phyloP scores from a whole-genome alignment of 1,140 invertebrate species.

The Trigoniulus corallinus region DNA sequence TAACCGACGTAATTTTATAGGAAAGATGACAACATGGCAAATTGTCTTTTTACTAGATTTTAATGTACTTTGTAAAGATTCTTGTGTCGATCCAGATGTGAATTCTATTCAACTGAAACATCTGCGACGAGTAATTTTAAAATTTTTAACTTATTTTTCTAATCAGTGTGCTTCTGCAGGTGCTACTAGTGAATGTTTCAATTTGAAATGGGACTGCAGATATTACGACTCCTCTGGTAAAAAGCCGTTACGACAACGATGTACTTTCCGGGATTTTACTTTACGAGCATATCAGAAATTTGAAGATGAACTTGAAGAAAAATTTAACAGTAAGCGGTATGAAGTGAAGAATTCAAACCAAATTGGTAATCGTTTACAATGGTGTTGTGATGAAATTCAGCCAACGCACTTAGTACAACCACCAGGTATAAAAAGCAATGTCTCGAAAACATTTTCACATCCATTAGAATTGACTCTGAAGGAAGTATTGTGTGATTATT shows the following conservation, averaged over 20 bases:
- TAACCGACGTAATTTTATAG: too few relatives aligned
- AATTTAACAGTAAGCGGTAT: slow-evolving; percentile 5
- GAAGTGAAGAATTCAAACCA: neutral
- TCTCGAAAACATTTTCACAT: too few relatives aligned
- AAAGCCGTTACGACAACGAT: slow-evolving; percentile 7
- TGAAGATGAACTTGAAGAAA: slow-evolving; percentile 16
- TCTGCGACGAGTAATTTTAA: neutral
- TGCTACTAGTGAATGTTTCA: neutral
- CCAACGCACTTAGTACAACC: neutral
- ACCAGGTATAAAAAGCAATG: slow-evolving; percentile 11
- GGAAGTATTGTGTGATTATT: slow-evolving; percentile 17
- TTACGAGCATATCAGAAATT: slow-evolving; percentile 19
- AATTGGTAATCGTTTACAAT: neutral
- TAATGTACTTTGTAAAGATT: neutral
- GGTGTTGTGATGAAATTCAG: neutral
- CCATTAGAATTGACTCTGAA: too few relatives aligned
- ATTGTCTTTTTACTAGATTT: neutral
- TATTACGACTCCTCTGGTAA: neutral
- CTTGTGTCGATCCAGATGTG: neutral
- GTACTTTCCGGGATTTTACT: slow-evolving; percentile 16
- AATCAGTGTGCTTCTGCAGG: neutral
- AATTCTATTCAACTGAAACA: neutral
- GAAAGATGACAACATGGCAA: neutral
- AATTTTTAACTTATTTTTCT: neutral
- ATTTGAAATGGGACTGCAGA: neutral